Conservation (phyloP, 2,113 vertebrate genomes). For the Thinocorus orbignyianus region DNA sequence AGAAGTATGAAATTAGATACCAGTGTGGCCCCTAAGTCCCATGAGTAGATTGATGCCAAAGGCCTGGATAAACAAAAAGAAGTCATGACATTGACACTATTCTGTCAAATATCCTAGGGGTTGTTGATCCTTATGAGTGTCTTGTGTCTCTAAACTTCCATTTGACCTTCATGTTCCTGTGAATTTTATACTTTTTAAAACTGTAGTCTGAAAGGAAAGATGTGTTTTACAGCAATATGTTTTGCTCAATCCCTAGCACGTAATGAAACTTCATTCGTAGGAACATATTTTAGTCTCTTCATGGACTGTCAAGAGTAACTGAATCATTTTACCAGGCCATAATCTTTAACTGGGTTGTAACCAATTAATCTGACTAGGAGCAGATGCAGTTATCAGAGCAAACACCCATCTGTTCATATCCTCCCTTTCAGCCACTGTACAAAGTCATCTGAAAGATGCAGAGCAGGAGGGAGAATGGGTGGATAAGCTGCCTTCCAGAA, state of each 20-base stretch:
- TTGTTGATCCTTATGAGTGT: neutral
- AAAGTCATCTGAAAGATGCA: neutral
- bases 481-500: neutral
- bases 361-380: conserved; percentile 36
- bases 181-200: neutral
- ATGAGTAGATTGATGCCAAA: neutral
- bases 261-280: neutral
- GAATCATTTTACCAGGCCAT: neutral
- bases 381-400: conserved; percentile 23
- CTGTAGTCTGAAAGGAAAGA: neutral
- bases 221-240: neutral
- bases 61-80: neutral
- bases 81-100: neutral
- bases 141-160: neutral
- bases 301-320: neutral
- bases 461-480: neutral
- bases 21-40: neutral
- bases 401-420: conserved; percentile 43
- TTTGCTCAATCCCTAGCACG: neutral
- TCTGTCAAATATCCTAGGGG: neutral
- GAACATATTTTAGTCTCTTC: neutral
- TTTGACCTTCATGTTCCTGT: neutral
- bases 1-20: neutral
- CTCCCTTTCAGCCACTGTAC: neutral
- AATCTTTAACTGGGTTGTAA: conserved; percentile 27